A percentile compares a stretch with the other conserved stretches of the same genome.
These are phyloP conservation scores for Mustelus asterias DNA, from an alignment of 2,113 vertebrate species.

Conservation along the genomic window DNA sequence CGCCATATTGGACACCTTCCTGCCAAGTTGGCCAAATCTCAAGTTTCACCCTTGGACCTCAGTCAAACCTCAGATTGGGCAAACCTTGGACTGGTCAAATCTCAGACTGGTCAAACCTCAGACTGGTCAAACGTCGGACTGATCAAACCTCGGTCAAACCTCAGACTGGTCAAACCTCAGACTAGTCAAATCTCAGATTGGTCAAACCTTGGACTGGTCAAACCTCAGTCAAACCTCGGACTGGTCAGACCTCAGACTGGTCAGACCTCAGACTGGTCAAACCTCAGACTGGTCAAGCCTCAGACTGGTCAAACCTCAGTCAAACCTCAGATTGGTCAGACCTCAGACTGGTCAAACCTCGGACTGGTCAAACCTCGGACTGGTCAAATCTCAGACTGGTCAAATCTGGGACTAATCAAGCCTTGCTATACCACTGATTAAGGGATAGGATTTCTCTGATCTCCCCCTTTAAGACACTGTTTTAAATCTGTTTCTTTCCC, in stretches of 20 bases:
- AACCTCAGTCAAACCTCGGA: too few species aligned
- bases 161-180: too few species aligned
- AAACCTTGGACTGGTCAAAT: neutral
- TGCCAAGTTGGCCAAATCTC: neutral
- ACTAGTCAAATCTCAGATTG: too few species aligned
- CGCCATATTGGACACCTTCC: neutral
- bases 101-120: too few species aligned
- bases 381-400: too few species aligned
- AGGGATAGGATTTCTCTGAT: neutral
- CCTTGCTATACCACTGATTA: neutral
- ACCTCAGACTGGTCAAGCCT: neutral
- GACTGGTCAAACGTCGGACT: too few species aligned
- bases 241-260: too few species aligned
- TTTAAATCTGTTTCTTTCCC: neutral
- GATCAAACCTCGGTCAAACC: neutral
- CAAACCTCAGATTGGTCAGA: neutral
- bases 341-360: neutral
- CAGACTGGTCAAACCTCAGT: neutral
- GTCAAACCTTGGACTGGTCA: neutral
- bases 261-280: neutral
- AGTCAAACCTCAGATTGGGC: too few species aligned
- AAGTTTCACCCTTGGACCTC: too few species aligned
- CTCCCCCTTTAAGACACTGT: neutral
- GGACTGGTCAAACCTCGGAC: too few species aligned
- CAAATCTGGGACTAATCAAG: too few species aligned